Evolutionary conservation across 2,113 vertebrate genomes (phyloP).

Genomic region (Takifugu bimaculatus): DNA sequence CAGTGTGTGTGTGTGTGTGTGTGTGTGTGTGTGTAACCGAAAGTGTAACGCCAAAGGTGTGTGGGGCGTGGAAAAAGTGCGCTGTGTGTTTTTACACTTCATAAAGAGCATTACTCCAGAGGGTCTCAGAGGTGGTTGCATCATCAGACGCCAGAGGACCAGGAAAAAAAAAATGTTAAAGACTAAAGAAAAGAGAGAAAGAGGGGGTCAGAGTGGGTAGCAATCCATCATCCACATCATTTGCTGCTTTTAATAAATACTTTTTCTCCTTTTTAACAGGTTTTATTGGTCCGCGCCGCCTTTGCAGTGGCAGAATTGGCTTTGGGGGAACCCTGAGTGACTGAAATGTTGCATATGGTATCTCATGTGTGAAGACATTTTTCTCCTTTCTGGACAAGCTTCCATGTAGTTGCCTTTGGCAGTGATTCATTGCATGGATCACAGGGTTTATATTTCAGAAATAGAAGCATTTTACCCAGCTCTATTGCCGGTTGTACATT

Average conservation of each 20-base stretch:
- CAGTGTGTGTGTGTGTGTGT: constrained; percentile 1
- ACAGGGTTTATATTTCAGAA: too few relatives aligned
- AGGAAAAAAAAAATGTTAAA: constrained; percentile 4
- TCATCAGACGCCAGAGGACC: constrained; percentile 15
- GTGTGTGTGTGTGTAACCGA: not conserved
- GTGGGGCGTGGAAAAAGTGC: not conserved
- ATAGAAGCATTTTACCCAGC: too few relatives aligned
- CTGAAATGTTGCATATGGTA: not conserved
- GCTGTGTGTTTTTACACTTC: constrained; percentile 11
- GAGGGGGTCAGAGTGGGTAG: constrained; percentile 22
- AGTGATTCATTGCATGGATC: too few relatives aligned
- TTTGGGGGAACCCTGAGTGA: too few relatives aligned
- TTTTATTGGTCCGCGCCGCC: constrained; percentile 1
- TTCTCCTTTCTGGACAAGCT: too few relatives aligned
- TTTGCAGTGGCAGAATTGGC: too few relatives aligned
- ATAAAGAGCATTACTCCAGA: constrained; percentile 25
- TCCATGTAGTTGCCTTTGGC: too few relatives aligned
- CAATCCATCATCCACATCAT: constrained; percentile 39
- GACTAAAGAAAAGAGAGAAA: constrained; percentile 10
- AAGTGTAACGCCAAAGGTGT: not conserved
- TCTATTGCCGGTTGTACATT: too few relatives aligned
- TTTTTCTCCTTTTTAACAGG: constrained; percentile 7
- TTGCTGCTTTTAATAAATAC: constrained; percentile 9
- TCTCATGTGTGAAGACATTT: too few relatives aligned
- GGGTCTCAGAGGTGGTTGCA: constrained; percentile 12